Evolutionary conservation across 1,140 invertebrate species (phyloP).

Genomic region (Luehdorfia chinensis): DNA sequence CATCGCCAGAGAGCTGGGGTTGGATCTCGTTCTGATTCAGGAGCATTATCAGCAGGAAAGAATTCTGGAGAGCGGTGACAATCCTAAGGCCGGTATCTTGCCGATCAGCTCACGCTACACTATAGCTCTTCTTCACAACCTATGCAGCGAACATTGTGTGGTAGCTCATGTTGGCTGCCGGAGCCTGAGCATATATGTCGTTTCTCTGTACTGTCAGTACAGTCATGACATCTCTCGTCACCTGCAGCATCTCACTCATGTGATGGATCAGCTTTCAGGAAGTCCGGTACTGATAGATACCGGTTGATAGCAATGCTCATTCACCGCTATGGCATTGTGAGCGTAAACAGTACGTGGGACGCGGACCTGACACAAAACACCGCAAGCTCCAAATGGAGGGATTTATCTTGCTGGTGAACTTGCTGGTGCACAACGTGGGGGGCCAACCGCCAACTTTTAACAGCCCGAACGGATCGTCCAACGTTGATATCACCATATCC

Average conservation of each 20-base stretch:
- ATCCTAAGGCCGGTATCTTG: too few species aligned
- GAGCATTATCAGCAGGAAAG: too few species aligned
- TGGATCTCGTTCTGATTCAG: too few species aligned
- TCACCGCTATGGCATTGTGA: neutral
- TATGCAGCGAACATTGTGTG: too few species aligned
- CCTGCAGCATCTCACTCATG: neutral
- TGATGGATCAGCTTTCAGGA: neutral
- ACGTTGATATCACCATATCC: conserved; percentile 15
- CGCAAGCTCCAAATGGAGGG: neutral
- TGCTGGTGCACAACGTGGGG: conserved; percentile 1
- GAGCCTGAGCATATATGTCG: neutral
- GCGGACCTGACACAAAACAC: neutral
- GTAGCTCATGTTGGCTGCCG: neutral
- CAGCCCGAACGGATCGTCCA: conserved; percentile 18
- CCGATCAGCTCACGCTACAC: too few species aligned
- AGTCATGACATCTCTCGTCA: neutral
- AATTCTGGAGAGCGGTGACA: too few species aligned
- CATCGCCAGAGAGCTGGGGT: too few species aligned
- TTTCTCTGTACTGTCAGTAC: neutral
- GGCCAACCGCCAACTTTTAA: conserved; percentile 12
- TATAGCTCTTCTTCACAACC: too few species aligned
- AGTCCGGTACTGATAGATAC: neutral
- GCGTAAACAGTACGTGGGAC: neutral
- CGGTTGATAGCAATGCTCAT: neutral
- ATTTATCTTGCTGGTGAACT: neutral